These are phyloP conservation scores for Manacus vitellinus DNA, from an alignment of 2,113 vertebrate species.

Conservation along the genomic window DNA sequence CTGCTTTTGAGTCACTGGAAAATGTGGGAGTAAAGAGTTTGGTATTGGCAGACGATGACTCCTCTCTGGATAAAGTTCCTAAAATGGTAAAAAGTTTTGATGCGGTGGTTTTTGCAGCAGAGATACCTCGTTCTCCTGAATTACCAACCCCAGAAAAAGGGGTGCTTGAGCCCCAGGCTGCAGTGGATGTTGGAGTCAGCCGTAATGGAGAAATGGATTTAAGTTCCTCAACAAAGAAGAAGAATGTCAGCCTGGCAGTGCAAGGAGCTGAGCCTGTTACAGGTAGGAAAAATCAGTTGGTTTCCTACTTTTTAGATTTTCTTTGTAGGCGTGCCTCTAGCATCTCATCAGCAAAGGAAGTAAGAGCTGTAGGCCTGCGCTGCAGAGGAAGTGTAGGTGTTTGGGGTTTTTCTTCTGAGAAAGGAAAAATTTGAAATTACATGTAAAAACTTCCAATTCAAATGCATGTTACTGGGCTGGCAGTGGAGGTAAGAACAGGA, in stretches of 20 bases:
- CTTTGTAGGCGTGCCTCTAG: neutral
- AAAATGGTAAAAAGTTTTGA: constrained; percentile 31
- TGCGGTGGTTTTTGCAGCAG: neutral
- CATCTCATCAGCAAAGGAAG: neutral
- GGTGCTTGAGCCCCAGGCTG: neutral
- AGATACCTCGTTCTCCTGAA: neutral
- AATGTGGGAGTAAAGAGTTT: neutral
- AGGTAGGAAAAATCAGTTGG: constrained; percentile 62
- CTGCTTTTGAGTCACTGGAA: neutral
- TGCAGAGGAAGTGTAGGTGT: neutral
- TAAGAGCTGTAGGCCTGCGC: neutral
- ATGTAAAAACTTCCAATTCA: neutral
- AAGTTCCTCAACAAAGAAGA: neutral
- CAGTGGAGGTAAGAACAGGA: neutral
- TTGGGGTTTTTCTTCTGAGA: neutral
- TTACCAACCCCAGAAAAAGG: neutral
- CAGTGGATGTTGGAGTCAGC: neutral
- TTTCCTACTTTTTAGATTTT: neutral
- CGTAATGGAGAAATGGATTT: neutral
- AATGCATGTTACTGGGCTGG: neutral
- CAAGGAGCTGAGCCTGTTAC: neutral
- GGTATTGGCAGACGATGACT: neutral
- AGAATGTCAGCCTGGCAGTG: neutral
- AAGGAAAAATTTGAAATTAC: neutral
- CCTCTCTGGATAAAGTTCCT: constrained; percentile 47